A percentile compares a stretch with the other conserved stretches of the same genome.
These are phyloP conservation scores for Drymodes brunneopygia DNA, from an alignment of 2,113 vertebrate genomes.

Conservation along the genomic window DNA sequence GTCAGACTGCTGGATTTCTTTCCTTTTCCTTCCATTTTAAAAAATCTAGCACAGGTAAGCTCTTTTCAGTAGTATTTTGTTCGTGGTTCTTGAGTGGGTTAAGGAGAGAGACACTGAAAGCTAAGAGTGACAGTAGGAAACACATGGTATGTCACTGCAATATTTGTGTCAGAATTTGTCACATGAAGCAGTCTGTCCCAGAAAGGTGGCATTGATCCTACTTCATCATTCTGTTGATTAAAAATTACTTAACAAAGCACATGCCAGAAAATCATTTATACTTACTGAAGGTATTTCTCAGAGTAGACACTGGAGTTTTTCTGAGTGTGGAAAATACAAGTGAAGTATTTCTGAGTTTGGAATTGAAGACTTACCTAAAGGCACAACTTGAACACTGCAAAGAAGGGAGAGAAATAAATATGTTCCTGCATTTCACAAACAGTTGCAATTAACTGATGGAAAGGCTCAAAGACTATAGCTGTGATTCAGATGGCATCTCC, in stretches of 20 bases:
- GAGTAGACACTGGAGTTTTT: neutral
- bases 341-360: neutral
- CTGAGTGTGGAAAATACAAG: no score
- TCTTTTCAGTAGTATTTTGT: neutral
- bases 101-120: neutral
- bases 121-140: neutral
- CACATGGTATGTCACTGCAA: neutral
- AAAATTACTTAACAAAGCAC: neutral
- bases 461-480: constrained; percentile 15
- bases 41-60: neutral
- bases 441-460: constrained; percentile 52
- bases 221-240: neutral
- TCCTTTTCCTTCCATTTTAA: neutral
- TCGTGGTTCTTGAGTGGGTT: neutral
- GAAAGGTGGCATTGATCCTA: neutral
- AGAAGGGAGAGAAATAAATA: constrained; percentile 8
- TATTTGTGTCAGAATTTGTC: neutral
- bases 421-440: neutral
- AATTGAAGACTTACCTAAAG: neutral
- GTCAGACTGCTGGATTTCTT: neutral
- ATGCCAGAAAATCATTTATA: neutral
- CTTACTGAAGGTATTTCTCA: neutral
- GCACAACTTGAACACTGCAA: neutral
- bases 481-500: constrained; percentile 37
- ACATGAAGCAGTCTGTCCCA: neutral